Conservation (phyloP, 2,888 invertebrate genomes). For the Spisula subtruncata region DNA sequence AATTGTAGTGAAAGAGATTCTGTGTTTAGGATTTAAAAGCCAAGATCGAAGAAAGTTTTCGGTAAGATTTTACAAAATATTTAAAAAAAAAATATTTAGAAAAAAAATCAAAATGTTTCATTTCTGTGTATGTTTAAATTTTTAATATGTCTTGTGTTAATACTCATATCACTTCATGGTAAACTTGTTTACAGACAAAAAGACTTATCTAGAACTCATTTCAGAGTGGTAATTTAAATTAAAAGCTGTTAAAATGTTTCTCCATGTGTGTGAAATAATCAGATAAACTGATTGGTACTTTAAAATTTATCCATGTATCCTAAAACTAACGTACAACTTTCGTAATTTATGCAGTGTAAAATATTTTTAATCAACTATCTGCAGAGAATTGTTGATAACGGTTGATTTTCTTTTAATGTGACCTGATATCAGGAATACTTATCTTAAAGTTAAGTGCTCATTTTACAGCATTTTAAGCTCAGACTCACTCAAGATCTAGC, state of each 20-base stretch:
- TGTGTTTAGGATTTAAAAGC: neutral
- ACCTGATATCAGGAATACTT: neutral
- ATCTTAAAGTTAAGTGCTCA: slow-evolving; percentile 3
- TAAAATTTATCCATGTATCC: neutral
- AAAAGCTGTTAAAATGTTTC: slow-evolving; percentile 11
- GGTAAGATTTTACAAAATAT: neutral
- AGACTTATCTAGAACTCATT: neutral
- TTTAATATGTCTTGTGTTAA: neutral
- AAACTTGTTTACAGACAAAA: neutral
- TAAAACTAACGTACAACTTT: neutral
- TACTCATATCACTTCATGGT: neutral
- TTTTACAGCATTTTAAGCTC: slow-evolving; percentile 10
- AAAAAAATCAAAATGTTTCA: too few species aligned
- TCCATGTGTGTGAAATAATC: neutral
- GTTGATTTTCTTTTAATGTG: slow-evolving; percentile 19
- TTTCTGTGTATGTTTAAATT: neutral
- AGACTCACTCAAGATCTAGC: neutral
- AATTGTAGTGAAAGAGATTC: slow-evolving; percentile 5
- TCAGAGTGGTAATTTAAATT: neutral
- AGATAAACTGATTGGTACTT: neutral
- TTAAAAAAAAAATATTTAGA: too few species aligned
- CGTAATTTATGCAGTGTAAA: neutral
- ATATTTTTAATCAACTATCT: slow-evolving; percentile 18
- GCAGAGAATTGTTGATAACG: slow-evolving; percentile 2
- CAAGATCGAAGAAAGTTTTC: neutral